Base-by-base conservation (phyloP, 2,113 vertebrate species). In the Odontesthes bonariensis region DNA sequence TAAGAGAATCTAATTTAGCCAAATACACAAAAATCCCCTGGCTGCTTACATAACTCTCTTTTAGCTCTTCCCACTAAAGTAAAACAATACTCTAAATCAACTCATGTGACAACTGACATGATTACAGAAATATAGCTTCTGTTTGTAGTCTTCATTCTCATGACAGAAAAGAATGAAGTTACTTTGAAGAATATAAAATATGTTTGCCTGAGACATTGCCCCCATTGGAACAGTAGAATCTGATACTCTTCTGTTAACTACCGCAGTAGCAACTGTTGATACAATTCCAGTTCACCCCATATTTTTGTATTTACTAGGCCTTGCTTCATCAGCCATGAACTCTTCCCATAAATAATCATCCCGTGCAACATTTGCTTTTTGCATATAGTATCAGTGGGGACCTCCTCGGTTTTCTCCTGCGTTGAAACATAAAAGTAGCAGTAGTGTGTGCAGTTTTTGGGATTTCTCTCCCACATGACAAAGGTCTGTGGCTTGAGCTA, bases 351-450 rank as follows among this genome's bases (percentile, higher is more conserved):
- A 54, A 74, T 58, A 1, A 73, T 57, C 32, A 22, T 33, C 58
- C 56, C 20, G 19, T 33, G 11, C 27, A 69, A 40, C 20, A 33
- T 57, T 56, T 66, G 13, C 6, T 11, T 35, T 80, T 71, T 27
- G 42, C 62, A 58, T 14, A 23, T 46, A 27, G n/a, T 54, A 63
- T 82, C 77, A 46, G 13, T 46, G 44, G 44, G 44, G 44, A 46
- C 46, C 19, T 49, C 14, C 17, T 69, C 74, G 65, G 3, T 44
- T 67, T 61, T 69, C 44, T 44, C 6, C 46, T 76, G 44, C n/a
- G 59, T 63, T 90, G 86, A 89, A 54, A 65, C 69, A 79, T 47
- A 88, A 52, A 79, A 85, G 82, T 55, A 47, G 64, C 55, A 58
- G 68, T 4, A 8, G 51, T 56, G 67, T 60, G 55, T 81, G 82